A percentile compares a stretch with the other conserved stretches of the same genome.
Evolutionary conservation across 2,113 vertebrate species (phyloP).

Genomic region (Alces alces): DNA sequence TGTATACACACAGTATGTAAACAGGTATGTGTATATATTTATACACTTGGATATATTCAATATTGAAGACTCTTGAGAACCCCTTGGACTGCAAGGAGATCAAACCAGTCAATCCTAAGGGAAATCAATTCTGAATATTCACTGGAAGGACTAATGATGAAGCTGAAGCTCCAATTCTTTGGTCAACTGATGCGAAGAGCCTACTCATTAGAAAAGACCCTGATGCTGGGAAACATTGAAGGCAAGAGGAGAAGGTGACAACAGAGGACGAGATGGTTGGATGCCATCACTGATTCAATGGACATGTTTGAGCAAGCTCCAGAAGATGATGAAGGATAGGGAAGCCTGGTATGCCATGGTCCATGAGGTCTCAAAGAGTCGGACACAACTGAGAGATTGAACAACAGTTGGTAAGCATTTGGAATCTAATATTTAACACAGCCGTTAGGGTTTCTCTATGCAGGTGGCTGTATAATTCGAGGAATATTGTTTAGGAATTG

Average conservation of each 20-base stretch:
- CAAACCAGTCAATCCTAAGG: neutral
- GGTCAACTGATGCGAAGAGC: neutral
- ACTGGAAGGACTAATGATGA: neutral
- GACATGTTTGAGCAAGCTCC: neutral
- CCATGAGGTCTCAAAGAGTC: neutral
- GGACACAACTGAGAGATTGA: neutral
- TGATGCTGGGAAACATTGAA: neutral
- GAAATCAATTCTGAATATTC: neutral
- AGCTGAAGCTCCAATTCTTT: neutral
- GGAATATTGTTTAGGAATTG: neutral
- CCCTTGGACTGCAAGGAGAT: neutral
- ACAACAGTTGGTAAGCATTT: neutral
- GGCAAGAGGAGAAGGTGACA: neutral
- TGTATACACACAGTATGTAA: neutral
- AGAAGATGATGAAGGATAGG: neutral
- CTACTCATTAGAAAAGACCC: neutral
- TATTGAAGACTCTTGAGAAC: neutral
- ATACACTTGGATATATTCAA: neutral
- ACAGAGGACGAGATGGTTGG: neutral
- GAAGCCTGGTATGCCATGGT: accelerated
- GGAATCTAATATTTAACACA: neutral
- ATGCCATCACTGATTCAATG: neutral
- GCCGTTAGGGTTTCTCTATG: neutral
- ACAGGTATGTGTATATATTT: neutral
- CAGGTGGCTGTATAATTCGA: neutral